Percentiles rank a stretch among this genome's conserved stretches.
phyloP scores from a whole-genome alignment of 23 tunicate species.

The Diplosoma virens region DNA sequence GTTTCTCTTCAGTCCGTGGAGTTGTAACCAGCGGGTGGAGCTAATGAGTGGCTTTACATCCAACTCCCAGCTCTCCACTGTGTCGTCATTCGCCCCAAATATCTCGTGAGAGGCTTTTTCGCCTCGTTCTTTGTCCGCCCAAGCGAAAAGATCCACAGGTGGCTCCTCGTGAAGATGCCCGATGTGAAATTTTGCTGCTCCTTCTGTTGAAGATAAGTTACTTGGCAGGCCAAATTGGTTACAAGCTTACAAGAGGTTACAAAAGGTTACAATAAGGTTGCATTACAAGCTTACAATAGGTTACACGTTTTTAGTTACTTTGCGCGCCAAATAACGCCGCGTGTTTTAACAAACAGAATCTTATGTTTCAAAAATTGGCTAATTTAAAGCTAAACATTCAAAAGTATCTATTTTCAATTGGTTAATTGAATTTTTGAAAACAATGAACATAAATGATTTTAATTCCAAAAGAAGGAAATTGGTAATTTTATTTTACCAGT shows the following conservation, averaged over 20 bases:
- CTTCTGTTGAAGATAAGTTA: constrained; percentile 8
- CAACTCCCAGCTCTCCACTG: constrained; percentile 53
- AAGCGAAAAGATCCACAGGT: constrained; percentile 60
- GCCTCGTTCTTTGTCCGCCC: constrained; percentile 85
- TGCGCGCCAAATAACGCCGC: background rate
- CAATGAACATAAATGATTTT: no score
- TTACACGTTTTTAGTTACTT: no score
- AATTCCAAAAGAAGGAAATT: no score
- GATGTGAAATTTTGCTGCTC: constrained; percentile 63
- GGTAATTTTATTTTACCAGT: no score
- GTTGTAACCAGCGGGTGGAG: constrained; percentile 81
- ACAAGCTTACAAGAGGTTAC: background rate
- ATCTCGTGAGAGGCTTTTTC: constrained; percentile 49
- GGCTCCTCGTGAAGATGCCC: constrained; percentile 48
- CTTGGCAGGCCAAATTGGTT: background rate
- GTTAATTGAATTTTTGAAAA: no score
- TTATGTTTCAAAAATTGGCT: no score
- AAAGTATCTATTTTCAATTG: no score
- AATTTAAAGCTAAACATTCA: no score
- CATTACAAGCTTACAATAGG: background rate
- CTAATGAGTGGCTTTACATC: constrained; percentile 84
- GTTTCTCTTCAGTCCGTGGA: constrained; percentile 79
- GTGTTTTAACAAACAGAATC: background rate
- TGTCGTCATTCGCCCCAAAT: constrained; percentile 25
- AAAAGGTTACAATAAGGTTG: background rate